These are phyloP conservation scores for Halcyon chelicuti DNA, from an alignment of 2,797 vertebrate genomes.

Conservation along the genomic window DNA sequence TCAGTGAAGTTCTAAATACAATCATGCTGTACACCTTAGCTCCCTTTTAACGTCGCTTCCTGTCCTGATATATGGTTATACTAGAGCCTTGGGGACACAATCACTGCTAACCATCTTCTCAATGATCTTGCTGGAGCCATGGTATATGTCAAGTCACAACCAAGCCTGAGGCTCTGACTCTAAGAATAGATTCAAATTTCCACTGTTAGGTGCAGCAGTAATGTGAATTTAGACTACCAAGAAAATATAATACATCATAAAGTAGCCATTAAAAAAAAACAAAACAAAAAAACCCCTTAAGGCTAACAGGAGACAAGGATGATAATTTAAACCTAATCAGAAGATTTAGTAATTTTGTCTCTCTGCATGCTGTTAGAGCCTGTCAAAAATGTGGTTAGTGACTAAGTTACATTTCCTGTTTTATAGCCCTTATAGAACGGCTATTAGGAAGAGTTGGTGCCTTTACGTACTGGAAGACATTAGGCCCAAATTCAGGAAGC, in stretches of 20 bases:
- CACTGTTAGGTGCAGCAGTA: not conserved
- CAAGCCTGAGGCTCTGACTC: not conserved
- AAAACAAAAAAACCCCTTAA: not conserved
- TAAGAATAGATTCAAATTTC: not conserved
- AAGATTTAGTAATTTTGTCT: not conserved
- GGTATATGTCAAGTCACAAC: not conserved
- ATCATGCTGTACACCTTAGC: not conserved
- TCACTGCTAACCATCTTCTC: not conserved
- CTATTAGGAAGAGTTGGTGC: not conserved
- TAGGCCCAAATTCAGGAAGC: not conserved
- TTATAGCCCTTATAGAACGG: not conserved
- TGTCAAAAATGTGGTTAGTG: not conserved
- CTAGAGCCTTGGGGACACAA: not conserved
- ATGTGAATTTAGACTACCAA: not conserved
- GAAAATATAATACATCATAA: not conserved
- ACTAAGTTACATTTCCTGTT: not conserved
- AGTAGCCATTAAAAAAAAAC: not conserved
- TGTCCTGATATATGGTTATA: not conserved
- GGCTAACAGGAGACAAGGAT: not conserved
- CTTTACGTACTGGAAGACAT: not conserved
- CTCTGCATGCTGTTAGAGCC: not conserved
- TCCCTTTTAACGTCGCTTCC: not conserved
- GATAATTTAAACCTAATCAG: not conserved
- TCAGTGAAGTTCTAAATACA: not conserved
- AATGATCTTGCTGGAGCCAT: not conserved